Conservation (phyloP, 2,888 invertebrate species). For the Griposia aprilina region DNA sequence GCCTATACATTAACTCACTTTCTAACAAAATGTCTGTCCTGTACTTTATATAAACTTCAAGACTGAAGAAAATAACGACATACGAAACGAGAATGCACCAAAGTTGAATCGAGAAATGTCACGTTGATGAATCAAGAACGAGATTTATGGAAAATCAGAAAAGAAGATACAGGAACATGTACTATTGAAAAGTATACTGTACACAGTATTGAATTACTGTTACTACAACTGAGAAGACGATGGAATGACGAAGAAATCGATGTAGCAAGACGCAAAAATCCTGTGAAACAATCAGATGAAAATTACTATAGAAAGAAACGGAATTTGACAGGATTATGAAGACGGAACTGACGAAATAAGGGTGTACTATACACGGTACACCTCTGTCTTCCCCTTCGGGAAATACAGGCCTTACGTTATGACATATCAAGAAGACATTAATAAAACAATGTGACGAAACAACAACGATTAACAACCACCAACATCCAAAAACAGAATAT, state of each 20-base stretch:
- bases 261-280: background rate
- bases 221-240: background rate
- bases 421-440: background rate
- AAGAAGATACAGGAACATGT: background rate
- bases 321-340: background rate
- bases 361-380: background rate
- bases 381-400: background rate
- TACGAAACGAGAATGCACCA: conserved; percentile 9
- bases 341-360: background rate
- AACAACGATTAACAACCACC: conserved; percentile 30
- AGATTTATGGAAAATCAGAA: background rate
- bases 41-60: conserved; percentile 42
- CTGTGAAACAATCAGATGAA: background rate
- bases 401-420: background rate
- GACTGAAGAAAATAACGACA: conserved; percentile 36
- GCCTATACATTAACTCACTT: conserved; percentile 67
- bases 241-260: background rate
- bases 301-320: background rate
- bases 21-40: conserved; percentile 58
- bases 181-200: background rate
- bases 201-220: background rate
- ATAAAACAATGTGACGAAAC: conserved; percentile 11
- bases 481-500: conserved; percentile 52
- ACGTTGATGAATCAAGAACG: conserved; percentile 11
- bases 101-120: conserved; percentile 18